A percentile compares a stretch with the other conserved stretches of the same genome.
phyloP scores from a whole-genome alignment of 2,888 invertebrate species.

The Drosophila sordidula region DNA sequence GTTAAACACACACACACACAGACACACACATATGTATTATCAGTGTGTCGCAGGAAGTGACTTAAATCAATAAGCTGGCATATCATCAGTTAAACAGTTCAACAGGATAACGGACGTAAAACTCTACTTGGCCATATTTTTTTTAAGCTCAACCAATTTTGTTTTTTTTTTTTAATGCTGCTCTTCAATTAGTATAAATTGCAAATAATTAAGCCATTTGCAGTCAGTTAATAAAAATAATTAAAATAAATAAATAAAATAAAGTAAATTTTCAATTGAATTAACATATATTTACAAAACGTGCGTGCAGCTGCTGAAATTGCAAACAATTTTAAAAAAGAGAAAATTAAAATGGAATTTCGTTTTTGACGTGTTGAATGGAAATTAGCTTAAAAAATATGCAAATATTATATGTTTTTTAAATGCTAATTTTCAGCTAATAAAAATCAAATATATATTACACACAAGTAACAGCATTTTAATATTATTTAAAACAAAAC shows the following conservation, averaged over 20 bases:
- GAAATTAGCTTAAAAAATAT: conserved; percentile 35
- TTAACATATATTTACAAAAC: conserved; percentile 31
- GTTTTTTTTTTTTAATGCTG: conserved; percentile 12
- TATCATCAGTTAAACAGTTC: conserved; percentile 61
- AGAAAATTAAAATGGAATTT: conserved; percentile 29
- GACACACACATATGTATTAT: conserved; percentile 14
- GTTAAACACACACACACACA: conserved; percentile 26
- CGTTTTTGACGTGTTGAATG: conserved; percentile 21
- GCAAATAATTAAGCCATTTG: conserved; percentile 72
- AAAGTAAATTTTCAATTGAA: conserved; percentile 52
- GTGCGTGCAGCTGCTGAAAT: conserved; percentile 22
- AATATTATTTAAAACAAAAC: too few relatives aligned
- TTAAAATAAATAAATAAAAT: conserved; percentile 5
- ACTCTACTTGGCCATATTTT: conserved; percentile 8
- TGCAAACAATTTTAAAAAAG: conserved; percentile 1
- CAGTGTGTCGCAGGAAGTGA: conserved; percentile 48
- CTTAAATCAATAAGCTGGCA: conserved; percentile 72
- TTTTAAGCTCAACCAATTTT: conserved; percentile 17
- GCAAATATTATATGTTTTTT: conserved; percentile 19
- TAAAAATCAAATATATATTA: conserved; percentile 41
- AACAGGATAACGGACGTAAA: conserved; percentile 36
- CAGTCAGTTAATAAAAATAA: conserved; percentile 63
- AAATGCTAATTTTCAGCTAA: conserved; percentile 64
- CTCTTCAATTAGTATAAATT: conserved; percentile 53
- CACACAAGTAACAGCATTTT: conserved; percentile 2